These are phyloP conservation scores for Brachionus manjavacas DNA, from an alignment of 1,140 invertebrate species.

Conservation along the genomic window DNA sequence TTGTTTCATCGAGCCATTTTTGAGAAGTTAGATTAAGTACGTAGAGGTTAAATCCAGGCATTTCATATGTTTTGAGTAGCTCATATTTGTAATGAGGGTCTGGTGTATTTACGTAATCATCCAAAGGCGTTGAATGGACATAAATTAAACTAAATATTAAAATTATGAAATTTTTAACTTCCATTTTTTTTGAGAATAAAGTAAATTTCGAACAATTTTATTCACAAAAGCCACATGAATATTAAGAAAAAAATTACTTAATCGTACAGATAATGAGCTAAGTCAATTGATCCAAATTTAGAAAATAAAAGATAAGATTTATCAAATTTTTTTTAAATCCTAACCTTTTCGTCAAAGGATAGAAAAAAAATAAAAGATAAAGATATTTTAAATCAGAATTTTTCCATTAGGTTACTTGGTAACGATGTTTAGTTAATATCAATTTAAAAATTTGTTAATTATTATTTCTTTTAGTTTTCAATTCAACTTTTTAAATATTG, in stretches of 20 bases:
- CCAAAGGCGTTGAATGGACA: conserved; percentile 9
- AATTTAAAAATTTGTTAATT: no score
- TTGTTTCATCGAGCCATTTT: conserved; percentile 48
- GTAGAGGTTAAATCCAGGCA: conserved; percentile 47
- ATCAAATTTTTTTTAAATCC: not conserved
- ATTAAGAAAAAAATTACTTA: not conserved
- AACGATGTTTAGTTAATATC: no score
- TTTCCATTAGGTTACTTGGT: no score
- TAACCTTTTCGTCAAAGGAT: no score
- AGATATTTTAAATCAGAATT: no score
- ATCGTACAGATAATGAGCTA: not conserved
- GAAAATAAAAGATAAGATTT: not conserved
- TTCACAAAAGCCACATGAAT: not conserved
- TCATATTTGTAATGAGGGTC: conserved; percentile 42
- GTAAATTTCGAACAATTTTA: not conserved
- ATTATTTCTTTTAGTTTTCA: no score
- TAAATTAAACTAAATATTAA: not conserved
- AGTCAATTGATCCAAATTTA: not conserved
- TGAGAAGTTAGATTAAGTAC: conserved; percentile 51
- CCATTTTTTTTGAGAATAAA: not conserved
- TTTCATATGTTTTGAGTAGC: conserved; percentile 43
- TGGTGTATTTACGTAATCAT: conserved; percentile 37
- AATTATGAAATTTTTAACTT: not conserved
- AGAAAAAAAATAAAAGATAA: no score
- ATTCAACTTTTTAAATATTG: no score